phyloP scores from a whole-genome alignment of 1,140 invertebrate genomes.

The Cherax quadricarinatus region DNA sequence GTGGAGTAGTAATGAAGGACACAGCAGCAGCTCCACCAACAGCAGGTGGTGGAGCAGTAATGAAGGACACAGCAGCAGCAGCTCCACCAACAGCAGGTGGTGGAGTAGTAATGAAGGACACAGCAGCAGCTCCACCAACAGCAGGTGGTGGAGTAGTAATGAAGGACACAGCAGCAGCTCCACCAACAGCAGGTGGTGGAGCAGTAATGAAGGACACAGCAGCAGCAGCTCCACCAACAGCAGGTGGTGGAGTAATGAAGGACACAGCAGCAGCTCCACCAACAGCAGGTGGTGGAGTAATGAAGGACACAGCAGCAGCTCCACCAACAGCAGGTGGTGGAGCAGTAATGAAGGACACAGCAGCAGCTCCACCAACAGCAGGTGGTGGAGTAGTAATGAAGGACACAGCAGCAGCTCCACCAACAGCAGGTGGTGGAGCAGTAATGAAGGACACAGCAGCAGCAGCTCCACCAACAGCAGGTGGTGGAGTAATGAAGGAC shows the following conservation, averaged over 20 bases:
- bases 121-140: too few species aligned
- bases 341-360: too few species aligned
- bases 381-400: not conserved
- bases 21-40: not conserved
- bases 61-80: slow-evolving; percentile 4
- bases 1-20: too few species aligned
- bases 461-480: not conserved
- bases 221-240: too few species aligned
- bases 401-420: too few species aligned
- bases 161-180: too few species aligned
- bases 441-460: not conserved
- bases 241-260: too few species aligned
- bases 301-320: slow-evolving; percentile 10
- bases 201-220: slow-evolving; percentile 19
- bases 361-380: not conserved
- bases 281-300: slow-evolving; percentile 13
- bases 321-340: too few species aligned
- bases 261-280: not conserved
- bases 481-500: not conserved
- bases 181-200: not conserved
- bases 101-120: too few species aligned
- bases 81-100: too few species aligned
- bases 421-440: not conserved
- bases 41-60: slow-evolving; percentile 19
- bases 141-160: too few species aligned